phyloP scores from a whole-genome alignment of 2,113 vertebrate genomes.

The Rhabdornis inornatus region DNA sequence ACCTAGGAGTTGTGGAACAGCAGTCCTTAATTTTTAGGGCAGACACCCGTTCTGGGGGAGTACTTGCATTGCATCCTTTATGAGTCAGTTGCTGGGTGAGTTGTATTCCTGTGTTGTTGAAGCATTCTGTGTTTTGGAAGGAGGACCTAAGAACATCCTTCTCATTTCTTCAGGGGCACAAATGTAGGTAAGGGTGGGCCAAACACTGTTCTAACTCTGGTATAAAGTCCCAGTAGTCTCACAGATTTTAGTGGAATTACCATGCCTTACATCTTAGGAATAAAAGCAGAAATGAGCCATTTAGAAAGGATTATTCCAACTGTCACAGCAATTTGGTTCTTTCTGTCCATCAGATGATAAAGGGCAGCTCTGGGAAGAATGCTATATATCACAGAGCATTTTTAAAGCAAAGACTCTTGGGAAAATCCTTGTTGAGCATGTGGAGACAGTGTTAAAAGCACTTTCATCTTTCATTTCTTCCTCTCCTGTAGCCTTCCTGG shows the following conservation, averaged over 20 bases:
- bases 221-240: background rate
- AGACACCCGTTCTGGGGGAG: background rate
- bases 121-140: background rate
- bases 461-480: conserved; percentile 42
- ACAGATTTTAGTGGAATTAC: background rate
- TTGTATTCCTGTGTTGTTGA: rapidly evolving
- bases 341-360: background rate
- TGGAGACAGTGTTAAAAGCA: background rate
- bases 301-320: background rate
- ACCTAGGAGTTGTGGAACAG: background rate
- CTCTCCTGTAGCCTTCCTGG: background rate
- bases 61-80: background rate
- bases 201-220: background rate
- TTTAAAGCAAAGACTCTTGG: background rate
- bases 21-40: background rate
- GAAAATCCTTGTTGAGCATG: conserved; percentile 14
- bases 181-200: background rate
- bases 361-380: background rate
- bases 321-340: background rate
- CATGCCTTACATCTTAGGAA: background rate
- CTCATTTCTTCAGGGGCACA: rapidly evolving
- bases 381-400: background rate
- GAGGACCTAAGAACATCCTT: background rate
- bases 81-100: background rate
- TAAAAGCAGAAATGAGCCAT: background rate